Conservation (phyloP, 2,888 invertebrate species). For the Coleophora deauratella region DNA sequence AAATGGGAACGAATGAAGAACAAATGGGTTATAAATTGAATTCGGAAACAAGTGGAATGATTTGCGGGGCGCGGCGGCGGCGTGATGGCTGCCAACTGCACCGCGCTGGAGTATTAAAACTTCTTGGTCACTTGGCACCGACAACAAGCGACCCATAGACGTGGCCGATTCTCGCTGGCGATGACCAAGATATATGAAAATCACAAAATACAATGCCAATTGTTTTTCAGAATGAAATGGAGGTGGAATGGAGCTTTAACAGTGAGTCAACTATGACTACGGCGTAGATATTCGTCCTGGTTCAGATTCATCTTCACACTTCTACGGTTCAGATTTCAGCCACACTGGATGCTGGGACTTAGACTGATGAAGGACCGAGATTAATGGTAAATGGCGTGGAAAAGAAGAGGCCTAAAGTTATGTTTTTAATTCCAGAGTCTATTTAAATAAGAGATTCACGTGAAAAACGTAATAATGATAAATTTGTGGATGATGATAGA, state of each 20-base stretch:
- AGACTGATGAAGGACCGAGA: neutral
- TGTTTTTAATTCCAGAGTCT: no score
- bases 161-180: constrained; percentile 8
- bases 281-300: neutral
- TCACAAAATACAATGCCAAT: constrained; percentile 20
- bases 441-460: no score
- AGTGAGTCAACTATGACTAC: neutral
- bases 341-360: neutral
- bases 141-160: constrained; percentile 15
- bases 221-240: constrained; percentile 18
- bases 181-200: constrained; percentile 20
- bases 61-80: constrained; percentile 2
- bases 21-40: constrained; percentile 25
- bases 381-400: neutral
- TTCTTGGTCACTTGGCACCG: neutral
- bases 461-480: no score
- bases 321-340: neutral
- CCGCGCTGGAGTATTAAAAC: neutral
- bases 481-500: no score
- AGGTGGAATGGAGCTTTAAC: neutral
- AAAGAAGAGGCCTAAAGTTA: no score
- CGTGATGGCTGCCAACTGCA: neutral
- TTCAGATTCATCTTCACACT: neutral
- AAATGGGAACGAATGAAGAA: constrained; percentile 20
- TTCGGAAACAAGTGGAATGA: constrained; percentile 10